phyloP scores from a whole-genome alignment of 2,113 vertebrate genomes.

The Stegastes partitus region DNA sequence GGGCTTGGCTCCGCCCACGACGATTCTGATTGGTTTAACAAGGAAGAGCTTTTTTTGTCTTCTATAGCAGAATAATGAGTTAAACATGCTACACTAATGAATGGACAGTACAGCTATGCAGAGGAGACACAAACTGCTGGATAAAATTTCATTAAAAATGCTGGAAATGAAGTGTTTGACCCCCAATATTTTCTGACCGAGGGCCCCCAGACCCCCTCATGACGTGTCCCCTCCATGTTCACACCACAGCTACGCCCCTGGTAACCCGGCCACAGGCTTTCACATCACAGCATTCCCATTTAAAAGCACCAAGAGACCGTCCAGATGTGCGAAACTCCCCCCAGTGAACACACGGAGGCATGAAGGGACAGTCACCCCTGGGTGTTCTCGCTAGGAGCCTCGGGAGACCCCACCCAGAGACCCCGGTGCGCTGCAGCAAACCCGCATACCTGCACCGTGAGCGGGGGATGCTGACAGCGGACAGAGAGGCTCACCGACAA shows the following conservation, averaged over 20 bases:
- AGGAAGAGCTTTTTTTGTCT: too few species aligned
- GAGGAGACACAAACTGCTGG: too few species aligned
- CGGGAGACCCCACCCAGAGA: conserved; percentile 56
- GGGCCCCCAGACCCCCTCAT: too few species aligned
- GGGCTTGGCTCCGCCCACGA: too few species aligned
- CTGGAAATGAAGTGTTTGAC: too few species aligned
- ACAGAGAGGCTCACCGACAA: neutral
- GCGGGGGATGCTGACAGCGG: neutral
- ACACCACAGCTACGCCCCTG: neutral
- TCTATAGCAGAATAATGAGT: too few species aligned
- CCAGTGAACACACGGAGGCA: neutral
- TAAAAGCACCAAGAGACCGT: neutral
- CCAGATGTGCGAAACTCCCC: conserved; percentile 33
- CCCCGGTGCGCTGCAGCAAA: conserved; percentile 35
- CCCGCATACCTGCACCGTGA: conserved; percentile 9
- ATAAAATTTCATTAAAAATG: too few species aligned
- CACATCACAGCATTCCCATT: neutral
- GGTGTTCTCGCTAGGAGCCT: neutral
- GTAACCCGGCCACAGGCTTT: neutral
- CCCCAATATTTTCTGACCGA: too few species aligned
- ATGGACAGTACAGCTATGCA: too few species aligned
- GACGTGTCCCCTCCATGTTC: too few species aligned
- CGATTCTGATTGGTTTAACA: too few species aligned
- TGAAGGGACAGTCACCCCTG: neutral
- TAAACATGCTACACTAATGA: too few species aligned